Base-by-base conservation (phyloP, 1,140 invertebrate species). In the Bombus waltoni region DNA sequence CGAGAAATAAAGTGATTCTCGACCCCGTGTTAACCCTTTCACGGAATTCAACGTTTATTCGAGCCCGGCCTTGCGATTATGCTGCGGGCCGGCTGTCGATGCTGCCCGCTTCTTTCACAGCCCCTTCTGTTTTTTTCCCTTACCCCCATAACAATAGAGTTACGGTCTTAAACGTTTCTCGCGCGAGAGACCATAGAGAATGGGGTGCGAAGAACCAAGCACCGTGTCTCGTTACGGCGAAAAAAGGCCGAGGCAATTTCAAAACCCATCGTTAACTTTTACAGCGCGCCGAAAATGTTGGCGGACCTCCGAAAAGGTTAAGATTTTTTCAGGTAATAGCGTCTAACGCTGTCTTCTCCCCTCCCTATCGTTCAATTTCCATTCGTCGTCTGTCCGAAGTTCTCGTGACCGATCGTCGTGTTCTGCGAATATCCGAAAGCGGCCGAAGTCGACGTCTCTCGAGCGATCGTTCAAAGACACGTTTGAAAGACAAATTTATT, bases 231-330 rank as follows among this genome's bases (percentile, higher is more conserved):
- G 91, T 93, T 91, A 91, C 42, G 74, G 88, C 82, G 85, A 86
- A 89, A 87, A 92, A 92, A 91, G 89, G 89, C 89, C 88, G 88
- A 81, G 85, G 90, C 91, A 91, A 93, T 93, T 88, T 88, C 74
- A 88, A 92, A 93, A 91, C 88, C 85, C 83, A 83, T 90, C 92
- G 91, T 93, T 93, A 93, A 91, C 88, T 76, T 93, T 93, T 93
- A 93, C 87, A 80, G 76, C 78, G 65, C 40, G 15, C 81, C 70
- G 83, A 87, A 90, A 86, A 90, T 87, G 79, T 38, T 68, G 81
- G 40, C 62, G 57, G 44, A 47, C 57, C 85, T 42, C 62, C 59
- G 68, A 84, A 89, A 92, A 93, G 92, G 92, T 92, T 90, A 93
- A 92, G 91, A 92, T 91, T 92, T 93, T 90, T 75, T 76, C 53